These are phyloP conservation scores for Lampris megalopsis DNA, from an alignment of 2,113 vertebrate genomes.

Conservation along the genomic window DNA sequence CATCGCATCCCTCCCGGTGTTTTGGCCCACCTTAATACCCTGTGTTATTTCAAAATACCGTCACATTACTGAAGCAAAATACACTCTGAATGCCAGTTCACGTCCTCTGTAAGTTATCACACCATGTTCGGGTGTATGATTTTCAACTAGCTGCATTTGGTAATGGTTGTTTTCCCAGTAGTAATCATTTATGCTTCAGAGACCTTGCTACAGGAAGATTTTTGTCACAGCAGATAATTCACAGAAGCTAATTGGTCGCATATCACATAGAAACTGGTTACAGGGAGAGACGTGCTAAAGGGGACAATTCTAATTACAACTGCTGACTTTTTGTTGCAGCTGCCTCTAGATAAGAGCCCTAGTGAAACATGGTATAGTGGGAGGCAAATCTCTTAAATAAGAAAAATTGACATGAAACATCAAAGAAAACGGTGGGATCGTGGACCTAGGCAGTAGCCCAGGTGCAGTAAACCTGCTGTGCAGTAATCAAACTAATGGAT, in stretches of 20 bases:
- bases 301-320: conserved; percentile 37
- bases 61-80: too few relatives aligned
- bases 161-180: conserved; percentile 9
- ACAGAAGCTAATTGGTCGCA: conserved; percentile 24
- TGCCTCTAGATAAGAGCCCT: conserved; percentile 8
- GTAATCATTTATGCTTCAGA: conserved; percentile 29
- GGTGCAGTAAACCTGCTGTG: not conserved
- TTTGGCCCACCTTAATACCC: too few relatives aligned
- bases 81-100: too few relatives aligned
- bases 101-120: not conserved
- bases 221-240: conserved; percentile 34
- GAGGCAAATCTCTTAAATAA: conserved; percentile 27
- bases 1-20: too few relatives aligned
- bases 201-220: conserved; percentile 27
- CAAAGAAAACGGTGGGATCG: conserved; percentile 1
- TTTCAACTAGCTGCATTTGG: conserved; percentile 34
- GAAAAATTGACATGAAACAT: not conserved
- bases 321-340: conserved; percentile 19
- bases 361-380: conserved; percentile 3
- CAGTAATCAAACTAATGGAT: too few relatives aligned
- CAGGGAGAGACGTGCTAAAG: conserved; percentile 28
- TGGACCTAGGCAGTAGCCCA: not conserved
- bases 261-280: conserved; percentile 16
- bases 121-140: conserved; percentile 8
- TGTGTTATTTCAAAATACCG: too few relatives aligned